Conservation (phyloP, 2,113 vertebrate genomes). For the Pogona vitticeps region DNA sequence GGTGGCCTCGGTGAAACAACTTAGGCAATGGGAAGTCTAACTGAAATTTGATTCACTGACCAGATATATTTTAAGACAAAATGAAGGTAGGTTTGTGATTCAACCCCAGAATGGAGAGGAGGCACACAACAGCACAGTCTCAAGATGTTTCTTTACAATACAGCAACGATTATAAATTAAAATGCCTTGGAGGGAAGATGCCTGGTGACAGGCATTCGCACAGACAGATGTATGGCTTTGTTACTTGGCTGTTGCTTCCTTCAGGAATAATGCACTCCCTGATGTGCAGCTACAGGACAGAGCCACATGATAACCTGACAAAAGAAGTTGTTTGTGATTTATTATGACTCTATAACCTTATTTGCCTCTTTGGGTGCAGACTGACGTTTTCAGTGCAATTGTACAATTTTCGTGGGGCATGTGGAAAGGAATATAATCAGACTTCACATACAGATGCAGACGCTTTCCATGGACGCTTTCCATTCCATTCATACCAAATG, state of each 20-base stretch:
- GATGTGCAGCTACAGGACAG: constrained; percentile 23
- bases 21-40: background rate
- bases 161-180: constrained; percentile 32
- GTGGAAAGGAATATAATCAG: background rate
- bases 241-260: constrained; percentile 42
- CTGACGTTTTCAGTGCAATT: constrained; percentile 3
- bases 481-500: background rate
- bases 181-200: constrained; percentile 5
- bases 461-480: background rate
- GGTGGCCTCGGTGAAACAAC: background rate
- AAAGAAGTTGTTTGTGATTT: constrained; percentile 14
- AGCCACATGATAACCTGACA: constrained; percentile 21
- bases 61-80: constrained; percentile 28
- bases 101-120: constrained; percentile 17
- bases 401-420: background rate
- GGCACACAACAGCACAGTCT: constrained; percentile 2
- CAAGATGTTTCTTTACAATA: constrained; percentile 44
- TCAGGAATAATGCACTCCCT: constrained; percentile 27
- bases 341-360: background rate
- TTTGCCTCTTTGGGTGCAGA: constrained; percentile 22
- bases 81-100: constrained; percentile 1
- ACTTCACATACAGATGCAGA: background rate
- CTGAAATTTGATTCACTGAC: constrained; percentile 19
- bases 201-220: constrained; percentile 18
- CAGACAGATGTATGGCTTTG: background rate